Conservation (phyloP, 1,140 invertebrate species). For the Bombus confusus region DNA sequence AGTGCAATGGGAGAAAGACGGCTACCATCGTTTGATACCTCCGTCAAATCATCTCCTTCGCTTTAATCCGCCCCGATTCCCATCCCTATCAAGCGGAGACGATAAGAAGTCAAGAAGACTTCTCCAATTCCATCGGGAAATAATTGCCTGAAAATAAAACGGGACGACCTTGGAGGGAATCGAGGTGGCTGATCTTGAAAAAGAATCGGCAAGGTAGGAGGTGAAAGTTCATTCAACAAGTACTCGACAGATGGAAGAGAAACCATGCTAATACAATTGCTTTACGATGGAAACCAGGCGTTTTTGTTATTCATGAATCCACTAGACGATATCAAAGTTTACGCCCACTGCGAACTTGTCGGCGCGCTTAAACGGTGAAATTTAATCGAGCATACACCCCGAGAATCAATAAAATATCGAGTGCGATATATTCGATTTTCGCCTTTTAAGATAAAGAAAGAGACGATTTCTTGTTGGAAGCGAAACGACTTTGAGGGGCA, state of each 20-base stretch:
- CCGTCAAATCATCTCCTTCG: background rate
- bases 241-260: background rate
- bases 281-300: conserved; percentile 1
- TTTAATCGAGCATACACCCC: background rate
- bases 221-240: conserved; percentile 47
- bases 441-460: too few species aligned
- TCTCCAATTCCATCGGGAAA: conserved; percentile 15
- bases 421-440: background rate
- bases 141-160: conserved; percentile 40
- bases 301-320: conserved; percentile 29
- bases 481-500: background rate
- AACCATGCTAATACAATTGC: conserved; percentile 25
- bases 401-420: background rate
- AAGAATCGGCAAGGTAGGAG: conserved; percentile 21
- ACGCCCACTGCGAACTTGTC: background rate
- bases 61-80: background rate
- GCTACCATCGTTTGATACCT: too few species aligned
- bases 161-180: background rate
- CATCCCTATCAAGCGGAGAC: background rate
- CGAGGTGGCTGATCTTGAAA: conserved; percentile 27
- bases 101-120: background rate
- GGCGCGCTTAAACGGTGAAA: background rate
- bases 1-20: conserved; percentile 20
- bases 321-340: conserved; percentile 5
- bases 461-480: background rate